phyloP scores from a whole-genome alignment of 2,113 vertebrate species.

The Chloropsis cyanopogon region DNA sequence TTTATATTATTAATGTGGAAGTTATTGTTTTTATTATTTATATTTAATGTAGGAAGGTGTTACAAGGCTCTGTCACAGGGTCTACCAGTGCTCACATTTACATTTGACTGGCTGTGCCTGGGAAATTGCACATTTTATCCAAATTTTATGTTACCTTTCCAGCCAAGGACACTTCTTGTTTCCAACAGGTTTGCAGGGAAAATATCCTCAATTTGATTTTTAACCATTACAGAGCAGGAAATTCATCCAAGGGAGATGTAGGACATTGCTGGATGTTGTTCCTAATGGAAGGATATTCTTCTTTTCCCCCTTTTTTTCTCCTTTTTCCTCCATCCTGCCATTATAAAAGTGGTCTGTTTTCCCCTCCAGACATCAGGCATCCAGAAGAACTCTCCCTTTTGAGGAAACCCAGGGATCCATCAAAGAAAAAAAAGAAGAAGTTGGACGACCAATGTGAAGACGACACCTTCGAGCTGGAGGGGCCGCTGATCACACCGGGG shows the following conservation, averaged over 20 bases:
- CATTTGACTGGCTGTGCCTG: background rate
- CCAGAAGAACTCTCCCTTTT: slow-evolving; percentile 96
- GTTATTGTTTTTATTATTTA: background rate
- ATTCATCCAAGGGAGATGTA: background rate
- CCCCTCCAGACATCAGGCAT: slow-evolving; percentile 89
- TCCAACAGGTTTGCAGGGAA: background rate
- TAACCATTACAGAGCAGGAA: background rate
- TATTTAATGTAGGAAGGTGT: background rate
- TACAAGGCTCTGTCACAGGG: background rate
- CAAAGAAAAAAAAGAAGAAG: slow-evolving; percentile 99
- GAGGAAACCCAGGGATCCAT: slow-evolving; percentile 95
- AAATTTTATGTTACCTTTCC: background rate
- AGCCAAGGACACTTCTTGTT: background rate
- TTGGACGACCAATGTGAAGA: slow-evolving; percentile 88
- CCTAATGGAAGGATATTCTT: background rate
- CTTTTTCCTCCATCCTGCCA: background rate
- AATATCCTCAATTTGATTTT: background rate
- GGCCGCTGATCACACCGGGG: slow-evolving; percentile 92
- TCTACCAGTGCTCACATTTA: background rate
- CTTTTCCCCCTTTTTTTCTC: rapidly evolving
- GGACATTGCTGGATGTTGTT: background rate
- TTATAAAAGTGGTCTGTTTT: background rate
- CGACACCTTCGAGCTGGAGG: slow-evolving; percentile 89
- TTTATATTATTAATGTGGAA: too few relatives aligned
- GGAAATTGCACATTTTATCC: background rate